phyloP scores from a whole-genome alignment of 1,140 invertebrate genomes.

The Agraylea sexmaculata region DNA sequence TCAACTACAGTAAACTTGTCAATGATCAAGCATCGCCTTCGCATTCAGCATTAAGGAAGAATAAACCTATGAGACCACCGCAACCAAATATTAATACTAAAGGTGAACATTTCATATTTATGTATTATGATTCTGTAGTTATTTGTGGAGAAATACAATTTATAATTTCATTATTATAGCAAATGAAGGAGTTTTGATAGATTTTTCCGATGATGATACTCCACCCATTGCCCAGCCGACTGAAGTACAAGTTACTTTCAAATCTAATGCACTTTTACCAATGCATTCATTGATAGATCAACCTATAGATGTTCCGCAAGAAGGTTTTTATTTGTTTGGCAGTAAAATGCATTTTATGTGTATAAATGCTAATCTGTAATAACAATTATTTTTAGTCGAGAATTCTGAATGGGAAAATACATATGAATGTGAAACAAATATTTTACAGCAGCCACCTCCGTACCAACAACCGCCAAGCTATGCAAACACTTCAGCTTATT shows the following conservation, averaged over 20 bases:
- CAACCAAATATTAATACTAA: constrained; percentile 29
- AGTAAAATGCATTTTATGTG: background rate
- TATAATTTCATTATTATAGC: constrained; percentile 20
- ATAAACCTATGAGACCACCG: constrained; percentile 39
- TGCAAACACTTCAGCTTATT: constrained; percentile 18
- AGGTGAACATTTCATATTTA: constrained; percentile 8
- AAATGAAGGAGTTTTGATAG: constrained; percentile 39
- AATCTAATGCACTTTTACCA: constrained; percentile 21
- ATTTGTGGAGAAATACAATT: background rate
- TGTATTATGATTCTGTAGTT: background rate
- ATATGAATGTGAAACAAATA: constrained; percentile 1
- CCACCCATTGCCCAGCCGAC: constrained; percentile 14
- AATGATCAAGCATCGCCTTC: constrained; percentile 45
- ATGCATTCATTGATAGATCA: constrained; percentile 59
- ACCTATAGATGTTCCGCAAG: constrained; percentile 55
- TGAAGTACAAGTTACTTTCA: constrained; percentile 9
- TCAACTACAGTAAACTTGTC: constrained; percentile 62
- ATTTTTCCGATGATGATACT: constrained; percentile 41
- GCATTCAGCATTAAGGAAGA: constrained; percentile 15
- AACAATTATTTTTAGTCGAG: constrained; percentile 6
- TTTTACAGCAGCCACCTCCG: constrained; percentile 17
- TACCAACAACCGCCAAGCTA: constrained; percentile 20
- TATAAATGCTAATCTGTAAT: constrained; percentile 7
- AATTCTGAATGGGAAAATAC: constrained; percentile 15
- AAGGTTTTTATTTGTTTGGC: constrained; percentile 12